Evolutionary conservation across 2,888 invertebrate genomes (phyloP), one percentile per base, ranked within the genome.

Genomic region (Caprella mutica): DNA sequence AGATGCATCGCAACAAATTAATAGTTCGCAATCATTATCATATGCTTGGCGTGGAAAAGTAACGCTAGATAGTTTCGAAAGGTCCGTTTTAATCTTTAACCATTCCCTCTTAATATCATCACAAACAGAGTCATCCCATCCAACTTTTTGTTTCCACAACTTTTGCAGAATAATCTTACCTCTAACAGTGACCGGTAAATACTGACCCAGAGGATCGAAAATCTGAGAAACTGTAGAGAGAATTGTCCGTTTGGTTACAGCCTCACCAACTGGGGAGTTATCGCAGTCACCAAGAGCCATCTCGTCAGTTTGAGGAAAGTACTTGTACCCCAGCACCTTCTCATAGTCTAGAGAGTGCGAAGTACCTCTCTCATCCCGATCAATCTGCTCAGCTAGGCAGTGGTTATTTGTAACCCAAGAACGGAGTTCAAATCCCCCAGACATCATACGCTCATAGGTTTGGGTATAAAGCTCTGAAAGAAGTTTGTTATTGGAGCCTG

Each of bases 121-220:
- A n/a, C n/a, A n/a, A n/a, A n/a, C 23, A 21, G 14, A 14, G 12
- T 29, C 40, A n/a, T 43, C 33, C 33, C 53, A 52, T 24, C 23
- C 17, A 8, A 46, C 9, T 4, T 43, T 50, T 29, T n/a, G n/a
- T n/a, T n/a, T n/a, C n/a, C n/a, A n/a, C n/a, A n/a, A n/a, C n/a
- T n/a, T n/a, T n/a, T n/a, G n/a, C n/a, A n/a, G n/a, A 17, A 8
- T n/a, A 17, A 9, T 21, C 17, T 17, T 26, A 17, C 39, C 27
- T 24, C 42, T 14, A 9, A 52, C 27, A 42, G 42, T 5, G 14
- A 52, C 42, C 8, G 53, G 53, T 9, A 43, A 17, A 5, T 14
- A 46, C 17, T 40, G 23, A 3, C 40, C 53, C 24, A 52, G 23
- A 14, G 53, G 53, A 27, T 52, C 40, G 14, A 52, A 52, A 6